phyloP scores from a whole-genome alignment of 2,888 invertebrate species.

The Piscicola geometra region DNA sequence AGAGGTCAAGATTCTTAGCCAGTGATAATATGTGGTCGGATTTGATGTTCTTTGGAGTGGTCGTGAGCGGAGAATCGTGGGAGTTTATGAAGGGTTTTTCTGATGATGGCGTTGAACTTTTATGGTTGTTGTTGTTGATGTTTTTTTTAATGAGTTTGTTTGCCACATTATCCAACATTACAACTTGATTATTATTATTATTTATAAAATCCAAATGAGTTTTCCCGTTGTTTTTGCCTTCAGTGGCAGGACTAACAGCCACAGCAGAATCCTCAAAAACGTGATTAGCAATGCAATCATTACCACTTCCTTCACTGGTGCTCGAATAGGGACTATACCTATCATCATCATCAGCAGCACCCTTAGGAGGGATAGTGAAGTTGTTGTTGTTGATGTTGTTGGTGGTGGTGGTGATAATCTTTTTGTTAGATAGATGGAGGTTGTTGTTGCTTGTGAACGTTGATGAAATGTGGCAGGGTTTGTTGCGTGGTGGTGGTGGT shows the following conservation, averaged over 20 bases:
- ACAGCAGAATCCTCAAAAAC: slow-evolving; percentile 29
- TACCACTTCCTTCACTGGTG: slow-evolving; percentile 20
- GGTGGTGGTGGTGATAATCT: background rate
- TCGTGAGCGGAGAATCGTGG: background rate
- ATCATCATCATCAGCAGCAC: background rate
- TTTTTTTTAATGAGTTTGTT: slow-evolving; percentile 8
- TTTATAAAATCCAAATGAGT: background rate
- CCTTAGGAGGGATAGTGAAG: too few relatives aligned
- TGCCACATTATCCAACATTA: background rate
- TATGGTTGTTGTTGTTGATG: background rate
- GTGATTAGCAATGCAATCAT: slow-evolving; percentile 26
- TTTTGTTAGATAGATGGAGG: too few relatives aligned
- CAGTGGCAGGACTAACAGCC: background rate
- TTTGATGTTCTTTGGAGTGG: slow-evolving; percentile 18
- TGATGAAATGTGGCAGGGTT: too few relatives aligned
- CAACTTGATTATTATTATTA: background rate
- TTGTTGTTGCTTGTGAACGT: too few relatives aligned
- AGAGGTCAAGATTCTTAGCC: slow-evolving; percentile 20
- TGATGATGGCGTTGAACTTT: background rate
- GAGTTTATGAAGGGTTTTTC: too few relatives aligned
- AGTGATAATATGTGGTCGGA: slow-evolving; percentile 3
- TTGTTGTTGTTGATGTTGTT: too few relatives aligned
- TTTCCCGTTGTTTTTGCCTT: slow-evolving; percentile 16
- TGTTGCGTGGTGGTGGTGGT: background rate
- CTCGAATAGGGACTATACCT: slow-evolving; percentile 26